A percentile compares a stretch with the other conserved stretches of the same genome.
Evolutionary conservation across 2,797 vertebrate genomes (phyloP).

Genomic region (Enteromius radiatus): DNA sequence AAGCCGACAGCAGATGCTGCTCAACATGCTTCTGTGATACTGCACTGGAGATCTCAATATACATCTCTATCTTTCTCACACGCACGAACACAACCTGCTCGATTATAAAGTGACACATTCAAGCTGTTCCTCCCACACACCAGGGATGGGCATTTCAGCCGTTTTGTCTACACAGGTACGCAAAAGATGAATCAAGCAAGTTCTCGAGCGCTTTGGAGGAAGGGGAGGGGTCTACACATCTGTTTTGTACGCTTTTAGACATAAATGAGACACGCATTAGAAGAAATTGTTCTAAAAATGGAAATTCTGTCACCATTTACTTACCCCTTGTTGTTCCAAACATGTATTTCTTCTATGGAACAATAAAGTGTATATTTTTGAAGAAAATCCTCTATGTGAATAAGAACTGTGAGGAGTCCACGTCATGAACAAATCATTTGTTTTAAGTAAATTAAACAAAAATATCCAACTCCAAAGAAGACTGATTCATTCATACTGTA

Average conservation of each 20-base stretch:
- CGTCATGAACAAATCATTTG: neutral
- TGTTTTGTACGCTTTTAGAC: neutral
- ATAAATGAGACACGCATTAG: neutral
- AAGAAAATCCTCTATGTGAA: neutral
- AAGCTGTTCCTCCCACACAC: constrained; percentile 22
- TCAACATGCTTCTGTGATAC: constrained; percentile 48
- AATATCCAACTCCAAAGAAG: neutral
- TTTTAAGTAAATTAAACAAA: neutral
- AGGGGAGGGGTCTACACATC: neutral
- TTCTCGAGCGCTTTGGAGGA: neutral
- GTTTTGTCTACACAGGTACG: neutral
- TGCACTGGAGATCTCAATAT: constrained; percentile 43
- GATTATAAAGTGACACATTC: constrained; percentile 19
- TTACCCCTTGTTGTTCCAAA: neutral
- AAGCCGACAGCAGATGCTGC: constrained; percentile 52
- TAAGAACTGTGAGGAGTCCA: neutral
- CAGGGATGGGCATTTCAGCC: neutral
- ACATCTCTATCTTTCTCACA: constrained; percentile 42
- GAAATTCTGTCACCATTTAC: neutral
- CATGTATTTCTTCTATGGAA: neutral
- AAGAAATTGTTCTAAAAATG: neutral
- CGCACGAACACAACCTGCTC: constrained; percentile 9
- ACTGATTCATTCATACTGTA: neutral
- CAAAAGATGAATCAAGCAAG: neutral
- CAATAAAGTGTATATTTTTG: neutral